Evolutionary conservation across 2,888 invertebrate species (phyloP).

Genomic region (Cheilosia grossa): DNA sequence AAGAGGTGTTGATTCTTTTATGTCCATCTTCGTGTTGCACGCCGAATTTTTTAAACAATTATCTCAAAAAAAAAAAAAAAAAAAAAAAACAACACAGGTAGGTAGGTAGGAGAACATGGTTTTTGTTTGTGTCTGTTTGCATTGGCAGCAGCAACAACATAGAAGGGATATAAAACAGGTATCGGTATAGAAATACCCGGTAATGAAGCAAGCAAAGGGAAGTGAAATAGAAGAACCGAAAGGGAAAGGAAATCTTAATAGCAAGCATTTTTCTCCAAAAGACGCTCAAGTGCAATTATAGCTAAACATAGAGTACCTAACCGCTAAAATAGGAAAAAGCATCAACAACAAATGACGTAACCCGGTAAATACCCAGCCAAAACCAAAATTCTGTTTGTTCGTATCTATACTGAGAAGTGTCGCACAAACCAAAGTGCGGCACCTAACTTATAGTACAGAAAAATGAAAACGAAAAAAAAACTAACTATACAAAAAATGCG

Average conservation of each 20-base stretch:
- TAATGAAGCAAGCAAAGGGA: background rate
- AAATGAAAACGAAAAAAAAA: background rate
- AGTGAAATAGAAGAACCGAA: background rate
- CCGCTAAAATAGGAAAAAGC: background rate
- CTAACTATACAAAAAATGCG: constrained; percentile 6
- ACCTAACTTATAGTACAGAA: background rate
- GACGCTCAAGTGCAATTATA: background rate
- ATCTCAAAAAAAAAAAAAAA: constrained; percentile 3
- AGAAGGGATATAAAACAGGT: constrained; percentile 4
- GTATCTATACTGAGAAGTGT: constrained; percentile 20
- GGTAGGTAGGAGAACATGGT: constrained; percentile 8
- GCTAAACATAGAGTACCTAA: no score
- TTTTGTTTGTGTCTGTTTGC: constrained; percentile 21
- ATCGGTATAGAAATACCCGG: background rate
- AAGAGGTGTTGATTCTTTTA: constrained; percentile 35
- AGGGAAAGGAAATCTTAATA: no score
- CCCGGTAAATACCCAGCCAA: constrained; percentile 20
- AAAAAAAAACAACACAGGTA: constrained; percentile 40
- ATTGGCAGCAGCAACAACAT: background rate
- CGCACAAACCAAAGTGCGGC: constrained; percentile 1
- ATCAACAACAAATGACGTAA: constrained; percentile 48
- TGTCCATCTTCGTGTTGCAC: background rate
- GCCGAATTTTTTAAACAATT: background rate
- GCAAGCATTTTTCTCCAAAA: background rate
- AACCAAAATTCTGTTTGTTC: constrained; percentile 16